A percentile compares a stretch with the other conserved stretches of the same genome.
These are phyloP conservation scores for Tylochromis polylepis DNA, from an alignment of 2,113 vertebrate genomes.

Conservation along the genomic window DNA sequence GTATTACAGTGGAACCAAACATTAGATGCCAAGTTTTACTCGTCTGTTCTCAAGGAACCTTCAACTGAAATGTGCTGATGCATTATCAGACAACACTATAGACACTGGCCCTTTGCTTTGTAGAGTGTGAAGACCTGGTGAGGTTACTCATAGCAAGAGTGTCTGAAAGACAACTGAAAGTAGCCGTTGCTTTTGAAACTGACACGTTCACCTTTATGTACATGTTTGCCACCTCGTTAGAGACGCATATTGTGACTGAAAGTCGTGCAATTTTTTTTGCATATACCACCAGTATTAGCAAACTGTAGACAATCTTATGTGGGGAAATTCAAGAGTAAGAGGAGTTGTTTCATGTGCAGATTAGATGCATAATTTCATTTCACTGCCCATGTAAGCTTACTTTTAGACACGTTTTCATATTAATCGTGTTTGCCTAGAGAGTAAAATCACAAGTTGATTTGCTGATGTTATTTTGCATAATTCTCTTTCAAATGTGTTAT, in stretches of 20 bases:
- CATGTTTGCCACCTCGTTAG: slow-evolving; percentile 29
- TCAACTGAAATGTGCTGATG: slow-evolving; percentile 51
- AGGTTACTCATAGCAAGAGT: slow-evolving; percentile 66
- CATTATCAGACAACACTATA: slow-evolving; percentile 59
- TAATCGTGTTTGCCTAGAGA: not conserved
- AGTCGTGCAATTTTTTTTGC: slow-evolving; percentile 51
- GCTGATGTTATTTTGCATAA: not conserved
- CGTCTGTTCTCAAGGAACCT: slow-evolving; percentile 14
- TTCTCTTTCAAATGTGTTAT: not conserved
- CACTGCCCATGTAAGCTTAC: slow-evolving; percentile 41
- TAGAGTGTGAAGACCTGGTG: slow-evolving; percentile 26
- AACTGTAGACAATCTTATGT: slow-evolving; percentile 60
- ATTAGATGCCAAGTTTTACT: slow-evolving; percentile 4
- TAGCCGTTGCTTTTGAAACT: slow-evolving; percentile 73
- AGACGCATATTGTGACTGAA: slow-evolving; percentile 54
- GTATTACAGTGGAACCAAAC: slow-evolving; percentile 48
- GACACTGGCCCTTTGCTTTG: slow-evolving; percentile 32
- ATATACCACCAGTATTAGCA: slow-evolving; percentile 64
- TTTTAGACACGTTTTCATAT: slow-evolving; percentile 16
- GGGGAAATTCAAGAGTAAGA: slow-evolving; percentile 30
- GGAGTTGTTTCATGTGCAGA: slow-evolving; percentile 28
- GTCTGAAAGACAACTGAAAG: slow-evolving; percentile 70
- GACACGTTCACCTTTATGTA: slow-evolving; percentile 51
- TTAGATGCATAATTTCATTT: slow-evolving; percentile 30
- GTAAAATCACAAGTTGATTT: slow-evolving; percentile 24